Base-by-base conservation (phyloP, 2,888 invertebrate species). In the Drosophila lutescens region DNA sequence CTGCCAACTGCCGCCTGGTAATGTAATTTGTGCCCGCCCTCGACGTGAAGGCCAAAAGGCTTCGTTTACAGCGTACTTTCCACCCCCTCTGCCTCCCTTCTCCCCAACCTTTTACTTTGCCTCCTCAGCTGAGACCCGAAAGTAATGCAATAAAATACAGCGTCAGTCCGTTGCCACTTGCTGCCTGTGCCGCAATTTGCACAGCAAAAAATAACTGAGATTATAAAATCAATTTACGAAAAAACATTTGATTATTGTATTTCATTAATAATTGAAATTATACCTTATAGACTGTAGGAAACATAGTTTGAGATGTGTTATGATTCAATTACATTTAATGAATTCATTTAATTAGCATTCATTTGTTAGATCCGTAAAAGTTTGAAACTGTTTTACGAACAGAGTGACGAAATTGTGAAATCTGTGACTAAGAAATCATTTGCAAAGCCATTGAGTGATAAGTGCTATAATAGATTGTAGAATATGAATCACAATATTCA, bases 121-220 rank as follows among this genome's bases (percentile, higher is more conserved):
- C 23, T 17, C 36, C 68, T 13, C 34, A 17, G 23, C 38, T 9
- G 36, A 38, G 30, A 43, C 51, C 53, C 57, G 40, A 72, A 72
- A 58, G 63, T 74, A 86, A 74, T 79, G 83, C 86, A 83, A 83
- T 83, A 86, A 83, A 86, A 77, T 77, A 86, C 80, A 83, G 83
- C 79, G 72, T 54, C 66, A 66, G 56, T 54, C 71, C 57, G 51
- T 57, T 61, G 53, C 73, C 60, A 65, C 62, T 62, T 70, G 57
- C 71, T 71, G 80, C 69, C 71, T 67, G 76, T 76, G 59, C 49
- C 55, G 51, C 67, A 86, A 76, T 77, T 1, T 49, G 9, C 60
- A 63, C 49, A 4, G 49, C 12, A n/a, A n/a, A 7, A 55, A 59
- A 43, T 12, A 12, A 43, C 2, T 0, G 5, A 2, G 20, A 5